A percentile compares a stretch with the other conserved stretches of the same genome.
phyloP scores from a whole-genome alignment of 2,113 vertebrate species.

The Coracopsis vasa region DNA sequence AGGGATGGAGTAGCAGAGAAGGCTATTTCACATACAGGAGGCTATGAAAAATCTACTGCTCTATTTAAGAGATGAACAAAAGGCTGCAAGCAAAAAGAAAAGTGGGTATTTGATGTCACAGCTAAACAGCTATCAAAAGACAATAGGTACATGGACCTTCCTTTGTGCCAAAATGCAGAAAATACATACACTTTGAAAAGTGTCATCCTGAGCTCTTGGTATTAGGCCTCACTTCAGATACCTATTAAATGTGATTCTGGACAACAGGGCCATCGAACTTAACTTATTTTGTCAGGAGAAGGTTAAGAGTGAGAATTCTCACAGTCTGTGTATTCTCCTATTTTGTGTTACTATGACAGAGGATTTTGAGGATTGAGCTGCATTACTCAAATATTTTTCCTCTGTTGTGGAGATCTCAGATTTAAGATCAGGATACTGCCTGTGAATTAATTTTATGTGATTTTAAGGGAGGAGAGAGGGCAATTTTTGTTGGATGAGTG shows the following conservation, averaged over 20 bases:
- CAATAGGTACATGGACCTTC: not conserved
- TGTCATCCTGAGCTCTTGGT: not conserved
- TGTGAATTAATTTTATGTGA: not conserved
- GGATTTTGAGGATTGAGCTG: not conserved
- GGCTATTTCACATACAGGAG: not conserved
- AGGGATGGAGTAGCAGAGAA: not conserved
- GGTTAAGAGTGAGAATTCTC: not conserved
- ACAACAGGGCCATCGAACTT: not conserved
- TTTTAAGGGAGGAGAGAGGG: not conserved
- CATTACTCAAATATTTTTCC: not conserved
- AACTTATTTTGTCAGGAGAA: not conserved
- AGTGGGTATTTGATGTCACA: slow-evolving; percentile 13
- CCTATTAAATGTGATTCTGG: not conserved
- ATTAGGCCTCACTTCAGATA: slow-evolving; percentile 1
- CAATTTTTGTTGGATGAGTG: not conserved
- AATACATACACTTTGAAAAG: not conserved
- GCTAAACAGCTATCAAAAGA: slow-evolving; percentile 6
- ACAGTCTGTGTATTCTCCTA: not conserved
- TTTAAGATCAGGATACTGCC: not conserved
- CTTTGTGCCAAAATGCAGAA: not conserved
- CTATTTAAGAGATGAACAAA: not conserved
- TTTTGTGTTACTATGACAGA: not conserved
- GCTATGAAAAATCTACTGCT: not conserved
- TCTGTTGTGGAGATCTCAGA: not conserved
- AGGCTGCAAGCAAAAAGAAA: not conserved